Conservation (phyloP, 2,113 vertebrate species). For the Fulica atra region DNA sequence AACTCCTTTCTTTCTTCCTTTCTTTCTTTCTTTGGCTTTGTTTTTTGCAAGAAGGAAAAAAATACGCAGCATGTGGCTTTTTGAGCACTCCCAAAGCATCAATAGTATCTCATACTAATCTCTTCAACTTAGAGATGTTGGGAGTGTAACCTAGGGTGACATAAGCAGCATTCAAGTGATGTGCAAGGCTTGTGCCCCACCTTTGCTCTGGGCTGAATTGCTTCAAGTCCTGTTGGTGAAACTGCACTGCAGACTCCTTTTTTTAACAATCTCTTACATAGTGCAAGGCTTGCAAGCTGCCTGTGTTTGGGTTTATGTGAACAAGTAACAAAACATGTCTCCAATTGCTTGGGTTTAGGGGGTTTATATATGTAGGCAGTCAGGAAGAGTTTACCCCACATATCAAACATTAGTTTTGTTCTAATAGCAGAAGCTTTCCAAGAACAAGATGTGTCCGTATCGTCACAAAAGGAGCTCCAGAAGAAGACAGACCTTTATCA, state of each 20-base stretch:
- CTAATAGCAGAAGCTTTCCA: constrained; percentile 62
- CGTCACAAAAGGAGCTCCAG: constrained; percentile 82
- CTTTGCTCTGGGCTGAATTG: background rate
- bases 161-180: background rate
- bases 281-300: background rate
- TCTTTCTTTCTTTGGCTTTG: background rate
- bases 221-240: background rate
- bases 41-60: background rate
- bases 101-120: background rate
- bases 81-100: background rate
- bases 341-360: background rate
- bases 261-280: background rate
- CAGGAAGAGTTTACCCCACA: background rate
- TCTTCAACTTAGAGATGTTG: background rate
- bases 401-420: constrained; percentile 43
- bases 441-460: constrained; percentile 70
- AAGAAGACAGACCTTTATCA: constrained; percentile 94
- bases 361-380: background rate
- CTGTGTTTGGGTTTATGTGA: background rate
- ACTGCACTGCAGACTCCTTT: background rate
- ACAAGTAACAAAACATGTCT: background rate
- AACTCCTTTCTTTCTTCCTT: background rate
- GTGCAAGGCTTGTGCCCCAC: background rate
- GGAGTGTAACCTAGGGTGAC: background rate
- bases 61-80: background rate